These are phyloP conservation scores for Dinoponera quadriceps DNA, from an alignment of 1,140 invertebrate genomes.

Conservation along the genomic window DNA sequence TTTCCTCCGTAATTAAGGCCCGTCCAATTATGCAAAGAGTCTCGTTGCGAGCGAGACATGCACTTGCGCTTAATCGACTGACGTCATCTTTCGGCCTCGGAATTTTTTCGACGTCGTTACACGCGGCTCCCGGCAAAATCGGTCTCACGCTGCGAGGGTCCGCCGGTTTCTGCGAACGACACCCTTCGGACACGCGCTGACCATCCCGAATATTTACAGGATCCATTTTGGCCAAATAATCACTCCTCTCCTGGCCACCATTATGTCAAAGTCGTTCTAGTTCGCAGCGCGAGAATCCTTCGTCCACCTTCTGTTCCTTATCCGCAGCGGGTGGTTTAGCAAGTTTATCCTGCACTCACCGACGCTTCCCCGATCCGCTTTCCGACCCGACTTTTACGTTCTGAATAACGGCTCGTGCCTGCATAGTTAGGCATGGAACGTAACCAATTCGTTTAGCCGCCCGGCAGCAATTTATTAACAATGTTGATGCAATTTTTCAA, in stretches of 20 bases:
- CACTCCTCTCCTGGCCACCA: slow-evolving; percentile 16
- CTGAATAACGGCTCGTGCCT: background rate
- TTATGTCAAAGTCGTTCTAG: slow-evolving; percentile 9
- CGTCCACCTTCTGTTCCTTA: background rate
- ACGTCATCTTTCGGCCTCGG: background rate
- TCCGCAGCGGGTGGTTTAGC: background rate
- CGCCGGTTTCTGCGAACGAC: background rate
- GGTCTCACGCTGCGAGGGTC: slow-evolving; percentile 22
- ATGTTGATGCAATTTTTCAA: too few species aligned
- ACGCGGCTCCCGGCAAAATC: background rate
- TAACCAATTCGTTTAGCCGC: too few species aligned
- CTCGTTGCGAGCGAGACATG: background rate
- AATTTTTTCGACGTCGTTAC: background rate
- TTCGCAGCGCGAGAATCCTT: background rate
- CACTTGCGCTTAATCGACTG: background rate
- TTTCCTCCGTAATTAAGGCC: too few species aligned
- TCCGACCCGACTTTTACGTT: too few species aligned
- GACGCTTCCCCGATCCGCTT: background rate
- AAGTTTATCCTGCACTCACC: background rate
- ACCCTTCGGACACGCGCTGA: slow-evolving; percentile 14
- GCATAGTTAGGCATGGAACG: too few species aligned
- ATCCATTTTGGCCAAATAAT: slow-evolving; percentile 56
- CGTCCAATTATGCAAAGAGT: too few species aligned
- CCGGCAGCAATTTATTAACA: too few species aligned
- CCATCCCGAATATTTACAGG: slow-evolving; percentile 17